Conservation (phyloP, 2,797 vertebrate genomes). For the Fringilla coelebs region DNA sequence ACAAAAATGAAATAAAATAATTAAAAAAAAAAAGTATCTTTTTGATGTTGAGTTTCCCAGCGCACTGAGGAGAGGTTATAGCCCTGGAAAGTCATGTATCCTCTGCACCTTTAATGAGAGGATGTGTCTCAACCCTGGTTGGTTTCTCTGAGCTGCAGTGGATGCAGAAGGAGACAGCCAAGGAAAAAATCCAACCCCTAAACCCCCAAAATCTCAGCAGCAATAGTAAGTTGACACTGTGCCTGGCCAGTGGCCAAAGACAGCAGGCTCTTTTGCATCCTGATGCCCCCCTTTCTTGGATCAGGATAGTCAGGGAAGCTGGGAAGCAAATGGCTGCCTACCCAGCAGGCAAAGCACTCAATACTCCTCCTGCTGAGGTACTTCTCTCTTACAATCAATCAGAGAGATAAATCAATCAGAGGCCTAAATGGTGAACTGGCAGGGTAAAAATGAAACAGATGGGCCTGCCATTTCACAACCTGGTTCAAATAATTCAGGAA, state of each 20-base stretch:
- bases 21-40: not conserved
- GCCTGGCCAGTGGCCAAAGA: not conserved
- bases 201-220: not conserved
- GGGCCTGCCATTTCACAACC: not conserved
- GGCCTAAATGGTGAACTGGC: not conserved
- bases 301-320: not conserved
- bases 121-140: not conserved
- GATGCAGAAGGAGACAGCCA: fast-evolving
- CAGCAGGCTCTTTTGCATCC: not conserved
- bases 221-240: not conserved
- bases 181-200: not conserved
- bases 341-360: not conserved
- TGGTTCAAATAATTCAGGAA: not conserved
- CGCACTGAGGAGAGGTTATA: not conserved
- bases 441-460: not conserved
- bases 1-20: not conserved
- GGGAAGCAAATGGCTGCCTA: not conserved
- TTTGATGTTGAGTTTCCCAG: not conserved
- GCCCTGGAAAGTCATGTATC: not conserved
- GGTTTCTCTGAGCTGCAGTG: not conserved
- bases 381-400: not conserved
- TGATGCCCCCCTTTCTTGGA: not conserved
- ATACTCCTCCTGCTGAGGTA: fast-evolving
- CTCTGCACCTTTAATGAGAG: not conserved
- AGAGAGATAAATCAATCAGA: not conserved